These are phyloP conservation scores for Holothuria glaberrima DNA, from an alignment of 35 echinoderm and acorn worm genomes.

Conservation along the genomic window DNA sequence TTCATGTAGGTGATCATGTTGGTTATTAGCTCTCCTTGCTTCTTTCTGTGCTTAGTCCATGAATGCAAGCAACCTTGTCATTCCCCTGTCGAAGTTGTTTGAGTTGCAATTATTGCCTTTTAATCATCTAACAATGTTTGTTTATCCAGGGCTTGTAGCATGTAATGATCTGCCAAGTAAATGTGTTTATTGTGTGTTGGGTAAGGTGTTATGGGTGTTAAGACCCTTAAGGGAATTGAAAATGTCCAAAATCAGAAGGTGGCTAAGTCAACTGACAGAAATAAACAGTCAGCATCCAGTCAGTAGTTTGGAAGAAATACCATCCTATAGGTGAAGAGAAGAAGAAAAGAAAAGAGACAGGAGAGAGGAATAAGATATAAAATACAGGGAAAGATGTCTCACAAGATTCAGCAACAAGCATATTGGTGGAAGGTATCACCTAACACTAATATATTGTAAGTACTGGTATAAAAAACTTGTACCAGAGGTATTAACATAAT, in stretches of 20 bases:
- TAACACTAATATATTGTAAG: constrained; percentile 21
- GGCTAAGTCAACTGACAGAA: too few relatives aligned
- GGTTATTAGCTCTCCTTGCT: background rate
- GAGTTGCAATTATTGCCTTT: constrained; percentile 11
- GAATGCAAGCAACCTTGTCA: background rate
- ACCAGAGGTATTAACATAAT: too few relatives aligned
- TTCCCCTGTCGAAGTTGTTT: constrained; percentile 5
- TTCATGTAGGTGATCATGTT: background rate
- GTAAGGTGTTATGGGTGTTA: too few relatives aligned
- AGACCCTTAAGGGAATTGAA: background rate
- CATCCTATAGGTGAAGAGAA: background rate
- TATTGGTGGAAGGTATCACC: constrained; percentile 22
- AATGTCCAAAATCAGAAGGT: too few relatives aligned
- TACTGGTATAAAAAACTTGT: background rate
- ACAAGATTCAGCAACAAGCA: background rate
- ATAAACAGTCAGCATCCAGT: too few relatives aligned
- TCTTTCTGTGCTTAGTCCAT: background rate
- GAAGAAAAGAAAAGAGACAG: background rate
- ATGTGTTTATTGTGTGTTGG: background rate
- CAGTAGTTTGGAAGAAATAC: too few relatives aligned
- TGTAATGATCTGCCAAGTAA: constrained; percentile 27
- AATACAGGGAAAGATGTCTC: background rate
- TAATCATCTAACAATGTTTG: constrained; percentile 19
- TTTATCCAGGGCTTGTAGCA: background rate
- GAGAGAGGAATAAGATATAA: background rate